Percentiles rank a stretch among this genome's conserved stretches.
phyloP scores from a whole-genome alignment of 1,140 invertebrate species.

The Fopius arisanus region DNA sequence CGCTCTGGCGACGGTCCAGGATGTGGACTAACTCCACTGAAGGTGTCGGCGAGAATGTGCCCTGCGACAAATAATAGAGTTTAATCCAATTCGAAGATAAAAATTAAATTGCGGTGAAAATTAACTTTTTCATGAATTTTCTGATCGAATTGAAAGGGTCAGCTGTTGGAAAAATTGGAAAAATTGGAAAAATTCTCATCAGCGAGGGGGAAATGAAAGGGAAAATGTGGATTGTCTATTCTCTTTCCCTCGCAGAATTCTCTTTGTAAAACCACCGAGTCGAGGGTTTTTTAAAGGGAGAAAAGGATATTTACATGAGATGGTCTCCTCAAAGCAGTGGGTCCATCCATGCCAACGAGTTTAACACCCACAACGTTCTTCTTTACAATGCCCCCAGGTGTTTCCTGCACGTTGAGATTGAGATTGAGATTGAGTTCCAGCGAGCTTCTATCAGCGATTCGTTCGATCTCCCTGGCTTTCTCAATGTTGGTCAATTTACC shows the following conservation, averaged over 20 bases:
- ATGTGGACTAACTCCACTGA: slow-evolving; percentile 63
- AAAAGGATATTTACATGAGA: slow-evolving; percentile 50
- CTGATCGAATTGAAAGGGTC: too few species aligned
- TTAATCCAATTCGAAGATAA: too few species aligned
- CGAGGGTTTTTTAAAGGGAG: background rate
- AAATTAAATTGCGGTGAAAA: too few species aligned
- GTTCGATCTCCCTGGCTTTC: slow-evolving; percentile 40
- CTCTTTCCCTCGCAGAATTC: too few species aligned
- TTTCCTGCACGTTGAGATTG: slow-evolving; percentile 35
- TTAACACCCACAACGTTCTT: slow-evolving; percentile 62
- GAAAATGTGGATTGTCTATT: too few species aligned
- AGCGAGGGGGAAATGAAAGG: too few species aligned
- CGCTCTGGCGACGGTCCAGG: slow-evolving; percentile 60
- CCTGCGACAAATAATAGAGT: slow-evolving; percentile 38
- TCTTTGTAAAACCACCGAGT: too few species aligned
- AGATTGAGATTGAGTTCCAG: slow-evolving; percentile 57
- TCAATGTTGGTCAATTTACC: slow-evolving; percentile 37
- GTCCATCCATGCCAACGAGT: slow-evolving; percentile 61
- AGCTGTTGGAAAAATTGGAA: too few species aligned
- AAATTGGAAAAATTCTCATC: too few species aligned
- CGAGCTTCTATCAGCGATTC: slow-evolving; percentile 51
- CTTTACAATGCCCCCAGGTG: slow-evolving; percentile 37
- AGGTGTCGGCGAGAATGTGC: slow-evolving; percentile 62
- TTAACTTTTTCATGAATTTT: too few species aligned
- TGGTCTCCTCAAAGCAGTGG: slow-evolving; percentile 54